Conservation (phyloP, 2,113 vertebrate genomes). For the Microcebus murinus region DNA sequence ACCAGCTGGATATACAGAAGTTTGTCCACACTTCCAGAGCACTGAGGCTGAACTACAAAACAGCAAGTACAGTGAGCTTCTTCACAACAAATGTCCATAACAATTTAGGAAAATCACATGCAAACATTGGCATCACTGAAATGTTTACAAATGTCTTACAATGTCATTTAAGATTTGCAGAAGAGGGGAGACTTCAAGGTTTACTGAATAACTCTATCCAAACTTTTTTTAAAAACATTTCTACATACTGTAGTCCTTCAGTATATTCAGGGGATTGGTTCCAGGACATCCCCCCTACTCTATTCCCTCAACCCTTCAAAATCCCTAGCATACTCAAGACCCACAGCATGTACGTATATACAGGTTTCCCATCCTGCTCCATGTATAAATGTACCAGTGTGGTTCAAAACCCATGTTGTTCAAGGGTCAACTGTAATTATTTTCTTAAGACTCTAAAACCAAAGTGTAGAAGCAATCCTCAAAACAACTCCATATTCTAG, state of each 20-base stretch:
- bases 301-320: neutral
- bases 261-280: neutral
- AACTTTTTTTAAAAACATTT: neutral
- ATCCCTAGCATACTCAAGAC: neutral
- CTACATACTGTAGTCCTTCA: neutral
- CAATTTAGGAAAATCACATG: constrained; percentile 27
- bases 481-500: neutral
- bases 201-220: neutral
- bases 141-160: neutral
- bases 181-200: neutral
- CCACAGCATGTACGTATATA: neutral
- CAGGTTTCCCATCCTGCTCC: neutral
- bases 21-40: neutral
- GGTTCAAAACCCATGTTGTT: neutral
- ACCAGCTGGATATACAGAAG: neutral
- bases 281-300: neutral
- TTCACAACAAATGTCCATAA: neutral
- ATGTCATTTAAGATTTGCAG: rapidly evolving
- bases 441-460: neutral
- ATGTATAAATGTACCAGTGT: neutral
- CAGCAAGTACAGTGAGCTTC: neutral
- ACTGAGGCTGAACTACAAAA: neutral
- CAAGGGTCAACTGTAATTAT: neutral
- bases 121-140: neutral
- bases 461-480: neutral